These are phyloP conservation scores for Falco punctatus DNA, from an alignment of 2,113 vertebrate species.

Conservation along the genomic window DNA sequence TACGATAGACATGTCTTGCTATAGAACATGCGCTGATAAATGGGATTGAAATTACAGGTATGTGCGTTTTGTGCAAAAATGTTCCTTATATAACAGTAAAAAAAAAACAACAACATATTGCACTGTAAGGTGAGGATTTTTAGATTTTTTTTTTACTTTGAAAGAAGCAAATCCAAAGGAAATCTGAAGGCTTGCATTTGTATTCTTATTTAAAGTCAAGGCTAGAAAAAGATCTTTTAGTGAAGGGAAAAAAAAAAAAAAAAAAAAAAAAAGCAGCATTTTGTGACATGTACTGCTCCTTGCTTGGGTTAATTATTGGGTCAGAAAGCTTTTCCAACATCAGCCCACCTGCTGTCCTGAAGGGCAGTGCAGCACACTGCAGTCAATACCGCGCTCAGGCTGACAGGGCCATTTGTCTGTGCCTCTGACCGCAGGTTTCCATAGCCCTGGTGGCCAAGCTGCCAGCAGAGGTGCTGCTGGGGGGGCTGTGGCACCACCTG, in stretches of 20 bases:
- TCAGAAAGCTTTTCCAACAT: neutral
- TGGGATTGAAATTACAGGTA: neutral
- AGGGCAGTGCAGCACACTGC: neutral
- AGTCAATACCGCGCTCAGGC: rapidly evolving
- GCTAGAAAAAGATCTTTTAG: neutral
- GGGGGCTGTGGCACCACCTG: neutral
- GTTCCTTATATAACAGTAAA: neutral
- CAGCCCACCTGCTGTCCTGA: neutral
- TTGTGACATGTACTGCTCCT: neutral
- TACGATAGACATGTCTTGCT: neutral
- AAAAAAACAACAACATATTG: too few species aligned
- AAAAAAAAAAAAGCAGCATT: neutral
- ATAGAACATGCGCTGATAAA: neutral
- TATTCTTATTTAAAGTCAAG: neutral
- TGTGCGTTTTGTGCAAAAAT: neutral
- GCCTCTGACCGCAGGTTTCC: neutral
- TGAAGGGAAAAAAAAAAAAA: neutral
- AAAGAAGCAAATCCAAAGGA: neutral
- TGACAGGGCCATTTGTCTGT: neutral
- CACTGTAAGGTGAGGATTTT: neutral
- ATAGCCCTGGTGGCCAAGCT: neutral
- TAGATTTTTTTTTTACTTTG: neutral
- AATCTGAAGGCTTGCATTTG: neutral
- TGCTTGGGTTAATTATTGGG: neutral
- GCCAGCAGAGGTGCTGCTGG: neutral